phyloP scores from a whole-genome alignment of 2,888 invertebrate species.

The Drosophila nr. medialis region DNA sequence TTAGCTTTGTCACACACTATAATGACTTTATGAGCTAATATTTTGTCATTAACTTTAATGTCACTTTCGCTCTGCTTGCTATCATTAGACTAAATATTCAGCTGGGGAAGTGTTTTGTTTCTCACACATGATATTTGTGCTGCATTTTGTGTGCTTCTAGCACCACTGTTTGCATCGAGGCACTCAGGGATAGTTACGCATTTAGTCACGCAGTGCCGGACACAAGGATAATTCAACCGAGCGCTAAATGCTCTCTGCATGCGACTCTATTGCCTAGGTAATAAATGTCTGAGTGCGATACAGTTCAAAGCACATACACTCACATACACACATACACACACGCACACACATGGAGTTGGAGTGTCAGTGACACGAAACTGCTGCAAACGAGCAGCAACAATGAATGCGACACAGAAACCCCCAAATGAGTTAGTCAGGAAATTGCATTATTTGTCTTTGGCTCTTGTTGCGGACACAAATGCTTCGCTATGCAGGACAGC shows the following conservation, averaged over 20 bases:
- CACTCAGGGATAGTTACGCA: slow-evolving; percentile 30
- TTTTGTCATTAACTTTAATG: not conserved
- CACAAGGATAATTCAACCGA: slow-evolving; percentile 24
- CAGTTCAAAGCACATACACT: slow-evolving; percentile 19
- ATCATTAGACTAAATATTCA: slow-evolving; percentile 1
- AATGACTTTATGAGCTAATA: slow-evolving; percentile 1
- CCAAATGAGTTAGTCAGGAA: slow-evolving; percentile 79
- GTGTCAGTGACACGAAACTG: slow-evolving; percentile 68
- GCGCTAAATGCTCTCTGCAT: slow-evolving; percentile 29
- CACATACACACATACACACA: slow-evolving; percentile 13
- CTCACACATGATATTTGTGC: not conserved
- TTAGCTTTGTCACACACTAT: not conserved
- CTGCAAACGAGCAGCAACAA: slow-evolving; percentile 25
- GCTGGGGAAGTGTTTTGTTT: not conserved
- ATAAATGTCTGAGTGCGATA: slow-evolving; percentile 68
- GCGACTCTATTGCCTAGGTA: slow-evolving; percentile 69
- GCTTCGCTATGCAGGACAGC: slow-evolving; percentile 1
- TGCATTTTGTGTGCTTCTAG: slow-evolving; percentile 1
- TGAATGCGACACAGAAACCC: slow-evolving; percentile 42
- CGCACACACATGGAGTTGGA: slow-evolving; percentile 17
- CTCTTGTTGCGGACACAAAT: slow-evolving; percentile 67
- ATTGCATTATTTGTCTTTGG: slow-evolving; percentile 80
- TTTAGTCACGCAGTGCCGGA: slow-evolving; percentile 39
- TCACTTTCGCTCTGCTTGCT: not conserved
- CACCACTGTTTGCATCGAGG: not conserved